phyloP scores from a whole-genome alignment of 92 coral and sea anemone species.

The Metridium senile region DNA sequence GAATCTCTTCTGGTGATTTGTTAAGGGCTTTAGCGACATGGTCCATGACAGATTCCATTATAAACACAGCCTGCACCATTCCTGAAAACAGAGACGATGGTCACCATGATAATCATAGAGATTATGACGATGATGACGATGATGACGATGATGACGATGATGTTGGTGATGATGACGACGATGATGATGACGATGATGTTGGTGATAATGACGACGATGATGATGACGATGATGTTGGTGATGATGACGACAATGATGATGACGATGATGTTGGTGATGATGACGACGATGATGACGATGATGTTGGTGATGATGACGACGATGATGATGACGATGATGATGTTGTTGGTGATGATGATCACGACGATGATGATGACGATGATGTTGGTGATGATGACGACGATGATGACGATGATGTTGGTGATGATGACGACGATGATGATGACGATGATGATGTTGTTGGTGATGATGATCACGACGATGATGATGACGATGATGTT shows the following conservation, averaged over 20 bases:
- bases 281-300: background rate
- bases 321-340: background rate
- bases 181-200: background rate
- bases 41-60: constrained; percentile 63
- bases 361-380: too few species aligned
- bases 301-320: background rate
- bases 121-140: background rate
- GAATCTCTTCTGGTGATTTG: constrained; percentile 55
- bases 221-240: background rate
- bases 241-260: background rate
- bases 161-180: background rate
- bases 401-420: background rate
- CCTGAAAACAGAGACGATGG: constrained; percentile 29
- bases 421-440: background rate
- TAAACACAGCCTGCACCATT: constrained; percentile 32
- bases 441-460: background rate
- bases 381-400: background rate
- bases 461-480: background rate
- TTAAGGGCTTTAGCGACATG: constrained; percentile 58
- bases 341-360: too few species aligned
- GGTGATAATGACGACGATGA: background rate
- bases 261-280: background rate
- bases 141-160: background rate
- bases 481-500: background rate
- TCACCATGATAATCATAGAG: background rate